Base-by-base conservation (phyloP, 2,113 vertebrate genomes). In the Ploceus nigricollis region DNA sequence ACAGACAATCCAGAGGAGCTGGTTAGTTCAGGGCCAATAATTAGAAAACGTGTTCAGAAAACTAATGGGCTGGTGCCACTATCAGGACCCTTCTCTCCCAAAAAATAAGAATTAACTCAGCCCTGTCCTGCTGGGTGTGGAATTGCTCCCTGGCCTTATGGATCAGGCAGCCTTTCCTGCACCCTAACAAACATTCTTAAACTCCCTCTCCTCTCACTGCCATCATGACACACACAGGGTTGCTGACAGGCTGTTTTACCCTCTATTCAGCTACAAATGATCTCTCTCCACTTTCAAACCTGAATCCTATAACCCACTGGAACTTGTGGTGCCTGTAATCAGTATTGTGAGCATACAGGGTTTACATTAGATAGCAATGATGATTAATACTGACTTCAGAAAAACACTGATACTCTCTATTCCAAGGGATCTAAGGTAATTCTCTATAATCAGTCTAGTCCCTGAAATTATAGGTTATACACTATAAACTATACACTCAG, bases 71-170 rank as follows among this genome's bases (percentile, higher is more conserved):
- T 65, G 30, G 11, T 45, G 42, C 4, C 10, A 31, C 4, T 31
- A 2, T 16, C 54, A 60, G 37, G 11, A 75, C 15, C 2, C 10
- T 39, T 89, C 11, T 27, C 23, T 33, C 27, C 17, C 44, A 56
- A 66, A 66, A 78, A 72, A 37, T 22, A 66, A 58, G 20, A 30
- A 58, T 13, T 4, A 63, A 68, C 17, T 77, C 65, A n/a, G 1
- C 7, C 17, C 13, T 45, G 42, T 8, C 37, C 37, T 13, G 1
- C 8, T 1, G 1, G 18, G 3, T 66, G 10, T 39, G 28, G n/a
- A 92, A 83, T 35, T 71, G 5, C 18, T 76, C n/a, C 45, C 31
- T n/a, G 31, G 42, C 53, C 10, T 50, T 27, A 40, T 2, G 15
- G 22, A 64, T 64, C 19, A 63, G 31, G 12, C n/a, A 57, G 31